These are phyloP conservation scores for Myiozetetes cayanensis DNA, from an alignment of 2,113 vertebrate species.

Conservation along the genomic window DNA sequence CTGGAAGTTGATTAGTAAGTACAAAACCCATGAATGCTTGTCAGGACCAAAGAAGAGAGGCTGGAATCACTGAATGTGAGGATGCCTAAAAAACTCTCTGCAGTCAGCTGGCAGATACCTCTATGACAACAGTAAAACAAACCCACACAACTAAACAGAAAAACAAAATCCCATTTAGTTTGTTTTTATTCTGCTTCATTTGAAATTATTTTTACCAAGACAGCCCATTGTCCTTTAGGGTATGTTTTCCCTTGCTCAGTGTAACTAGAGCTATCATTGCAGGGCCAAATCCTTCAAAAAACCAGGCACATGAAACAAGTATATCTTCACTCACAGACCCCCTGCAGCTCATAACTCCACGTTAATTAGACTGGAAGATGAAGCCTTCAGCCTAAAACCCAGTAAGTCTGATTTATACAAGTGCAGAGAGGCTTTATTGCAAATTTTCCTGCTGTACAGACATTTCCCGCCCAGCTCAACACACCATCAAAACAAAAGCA, in stretches of 20 bases:
- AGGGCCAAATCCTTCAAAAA: not conserved
- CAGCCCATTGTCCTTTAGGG: not conserved
- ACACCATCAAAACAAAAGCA: slow-evolving; percentile 1
- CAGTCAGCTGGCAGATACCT: slow-evolving; percentile 22
- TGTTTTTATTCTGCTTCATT: slow-evolving; percentile 21
- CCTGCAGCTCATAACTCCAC: not conserved
- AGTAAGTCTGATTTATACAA: not conserved
- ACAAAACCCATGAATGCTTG: not conserved
- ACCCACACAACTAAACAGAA: not conserved
- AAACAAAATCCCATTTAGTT: not conserved
- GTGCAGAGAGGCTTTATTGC: not conserved
- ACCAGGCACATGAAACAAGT: not conserved
- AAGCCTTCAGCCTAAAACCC: not conserved
- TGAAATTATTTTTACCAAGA: slow-evolving; percentile 31
- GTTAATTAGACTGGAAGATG: slow-evolving; percentile 1
- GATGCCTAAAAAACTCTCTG: not conserved
- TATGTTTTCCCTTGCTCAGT: not conserved
- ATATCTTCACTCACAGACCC: not conserved
- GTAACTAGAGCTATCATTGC: not conserved
- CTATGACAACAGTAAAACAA: slow-evolving; percentile 16
- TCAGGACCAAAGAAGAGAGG: not conserved
- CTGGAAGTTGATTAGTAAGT: slow-evolving; percentile 11
- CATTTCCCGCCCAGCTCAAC: not conserved
- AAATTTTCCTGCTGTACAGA: not conserved
- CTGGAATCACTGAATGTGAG: not conserved